Conservation (phyloP, 1,140 invertebrate genomes). For the Nymphalis io region DNA sequence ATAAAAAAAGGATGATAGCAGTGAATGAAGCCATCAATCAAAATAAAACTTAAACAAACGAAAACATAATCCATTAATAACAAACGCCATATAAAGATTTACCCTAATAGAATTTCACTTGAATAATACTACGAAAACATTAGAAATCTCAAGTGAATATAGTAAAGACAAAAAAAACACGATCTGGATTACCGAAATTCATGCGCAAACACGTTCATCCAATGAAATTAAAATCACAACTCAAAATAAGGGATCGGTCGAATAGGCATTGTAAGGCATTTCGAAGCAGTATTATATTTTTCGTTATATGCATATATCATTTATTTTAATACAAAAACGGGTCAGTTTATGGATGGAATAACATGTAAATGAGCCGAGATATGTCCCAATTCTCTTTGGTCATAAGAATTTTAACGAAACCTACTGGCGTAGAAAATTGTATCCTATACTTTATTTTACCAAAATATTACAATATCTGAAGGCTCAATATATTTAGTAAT, state of each 20-base stretch:
- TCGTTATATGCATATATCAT: constrained; percentile 1
- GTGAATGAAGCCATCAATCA: no score
- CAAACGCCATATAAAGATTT: neutral
- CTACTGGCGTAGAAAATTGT: constrained; percentile 32
- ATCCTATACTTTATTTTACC: constrained; percentile 24
- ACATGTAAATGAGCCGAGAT: constrained; percentile 56
- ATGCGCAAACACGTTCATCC: constrained; percentile 49
- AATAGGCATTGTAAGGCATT: constrained; percentile 10
- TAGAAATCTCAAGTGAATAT: constrained; percentile 10
- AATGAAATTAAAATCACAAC: constrained; percentile 30
- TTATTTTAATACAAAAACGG: constrained; percentile 23
- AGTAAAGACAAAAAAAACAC: constrained; percentile 8
- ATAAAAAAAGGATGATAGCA: no score
- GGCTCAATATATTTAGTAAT: neutral
- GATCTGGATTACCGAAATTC: constrained; percentile 41
- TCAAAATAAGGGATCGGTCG: constrained; percentile 24
- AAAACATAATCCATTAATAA: no score
- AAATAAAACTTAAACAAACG: no score
- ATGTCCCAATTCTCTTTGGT: constrained; percentile 44
- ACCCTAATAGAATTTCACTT: constrained; percentile 16
- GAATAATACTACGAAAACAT: constrained; percentile 23
- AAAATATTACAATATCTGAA: neutral
- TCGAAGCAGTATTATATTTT: neutral
- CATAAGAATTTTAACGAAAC: constrained; percentile 50
- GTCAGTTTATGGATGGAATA: constrained; percentile 46